Base-by-base conservation (phyloP, 2,797 vertebrate species). In the Oceanodroma leucorhoa region DNA sequence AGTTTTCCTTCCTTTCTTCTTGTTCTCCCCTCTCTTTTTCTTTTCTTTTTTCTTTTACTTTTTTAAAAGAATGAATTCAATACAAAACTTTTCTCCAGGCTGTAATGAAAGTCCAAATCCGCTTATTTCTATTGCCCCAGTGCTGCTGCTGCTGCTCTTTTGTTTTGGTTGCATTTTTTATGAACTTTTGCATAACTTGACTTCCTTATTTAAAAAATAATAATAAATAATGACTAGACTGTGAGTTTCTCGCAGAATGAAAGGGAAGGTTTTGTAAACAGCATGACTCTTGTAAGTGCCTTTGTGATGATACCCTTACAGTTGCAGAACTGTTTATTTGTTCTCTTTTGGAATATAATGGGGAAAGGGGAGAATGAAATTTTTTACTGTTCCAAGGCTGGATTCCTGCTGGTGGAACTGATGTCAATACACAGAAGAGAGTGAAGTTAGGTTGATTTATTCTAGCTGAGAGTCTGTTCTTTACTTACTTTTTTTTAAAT, bases 1-100 rank as follows among this genome's bases (percentile, higher is more conserved):
- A 48, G 92, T 93, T 95, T 96, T 97, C 96, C 89, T 96, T 97
- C 96, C 89, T 95, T 95, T 91, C 67, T 94, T 89, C 73, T 91
- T 70, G 11, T 50, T 60, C 5, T 0, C 6, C 11, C 22, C 5
- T 12, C 27, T 14, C 36, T 82, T 53, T 26, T 15, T 41, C 9
- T 32, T 43, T 18, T 3, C 4, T 24, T 26, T 16, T 29, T 13
- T n/a, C 8, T 16, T 53, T 10, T 22, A 4, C 40, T 23, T 54
- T 60, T 69, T 72, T 62, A 38, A 79, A 96, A 95, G 95, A 96
- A 97, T 91, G 94, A 97, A 96, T 82, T 78, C 72, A 95, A 86
- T 84, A 81, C 62, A 95, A 96, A 97, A 91, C 80, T 89, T 82
- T 92, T 75, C 86, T 97, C 50, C 85, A 92, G 80, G 88, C 69